phyloP scores from a whole-genome alignment of 2,797 vertebrate species.

The Melanotaenia parkinsoni region DNA sequence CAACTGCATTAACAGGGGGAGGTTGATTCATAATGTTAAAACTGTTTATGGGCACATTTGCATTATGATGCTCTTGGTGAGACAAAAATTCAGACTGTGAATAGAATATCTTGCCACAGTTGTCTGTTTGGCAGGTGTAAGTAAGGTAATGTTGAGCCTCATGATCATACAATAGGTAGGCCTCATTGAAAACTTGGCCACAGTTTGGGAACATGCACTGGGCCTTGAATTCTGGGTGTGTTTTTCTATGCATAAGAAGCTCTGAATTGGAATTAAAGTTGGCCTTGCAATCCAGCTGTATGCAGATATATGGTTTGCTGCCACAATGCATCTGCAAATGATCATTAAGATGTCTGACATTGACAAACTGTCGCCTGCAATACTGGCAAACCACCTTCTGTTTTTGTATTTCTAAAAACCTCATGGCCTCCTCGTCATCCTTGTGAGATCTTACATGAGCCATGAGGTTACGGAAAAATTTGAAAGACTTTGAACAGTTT shows the following conservation, averaged over 20 bases:
- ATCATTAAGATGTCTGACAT: slow-evolving; percentile 96
- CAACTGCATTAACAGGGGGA: slow-evolving; percentile 55
- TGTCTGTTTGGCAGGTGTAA: slow-evolving; percentile 91
- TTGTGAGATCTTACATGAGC: slow-evolving; percentile 96
- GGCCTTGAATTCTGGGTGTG: slow-evolving; percentile 93
- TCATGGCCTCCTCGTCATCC: slow-evolving; percentile 94
- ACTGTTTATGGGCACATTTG: slow-evolving; percentile 65
- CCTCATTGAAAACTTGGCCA: slow-evolving; percentile 93
- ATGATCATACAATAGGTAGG: slow-evolving; percentile 97
- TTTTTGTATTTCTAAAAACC: slow-evolving; percentile 98
- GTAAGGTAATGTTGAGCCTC: slow-evolving; percentile 99
- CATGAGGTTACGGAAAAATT: slow-evolving; percentile 98
- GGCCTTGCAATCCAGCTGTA: slow-evolving; percentile 97
- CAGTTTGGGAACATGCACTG: slow-evolving; percentile 99
- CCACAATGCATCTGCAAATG: slow-evolving; percentile 99
- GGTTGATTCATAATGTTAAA: slow-evolving; percentile 67
- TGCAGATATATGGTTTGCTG: slow-evolving; percentile 97
- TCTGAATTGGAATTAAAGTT: slow-evolving; percentile 96
- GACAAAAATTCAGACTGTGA: slow-evolving; percentile 91
- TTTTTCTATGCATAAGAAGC: slow-evolving; percentile 93
- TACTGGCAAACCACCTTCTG: slow-evolving; percentile 99
- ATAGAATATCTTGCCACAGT: slow-evolving; percentile 94
- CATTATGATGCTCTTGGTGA: slow-evolving; percentile 88
- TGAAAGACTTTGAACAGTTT: slow-evolving; percentile 97
- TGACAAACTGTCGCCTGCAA: slow-evolving; percentile 98